Conservation (phyloP, 2,888 invertebrate genomes). For the Congeria kusceri region DNA sequence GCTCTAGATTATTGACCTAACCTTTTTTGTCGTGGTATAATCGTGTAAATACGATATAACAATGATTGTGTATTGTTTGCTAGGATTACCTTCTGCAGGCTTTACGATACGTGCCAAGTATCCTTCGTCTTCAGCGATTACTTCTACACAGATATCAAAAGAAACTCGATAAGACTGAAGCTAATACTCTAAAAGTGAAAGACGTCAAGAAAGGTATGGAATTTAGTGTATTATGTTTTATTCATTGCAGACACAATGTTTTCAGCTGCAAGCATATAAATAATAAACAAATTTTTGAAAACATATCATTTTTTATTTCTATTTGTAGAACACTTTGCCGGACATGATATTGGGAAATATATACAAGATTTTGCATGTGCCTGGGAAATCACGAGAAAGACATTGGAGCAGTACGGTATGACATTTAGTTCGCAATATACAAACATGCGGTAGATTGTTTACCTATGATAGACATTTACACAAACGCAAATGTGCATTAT, state of each 20-base stretch:
- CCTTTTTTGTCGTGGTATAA: too few relatives aligned
- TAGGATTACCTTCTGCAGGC: conserved; percentile 73
- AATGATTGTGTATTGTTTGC: background rate
- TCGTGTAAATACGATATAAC: too few relatives aligned
- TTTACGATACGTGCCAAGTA: conserved; percentile 70
- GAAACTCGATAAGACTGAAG: conserved; percentile 73
- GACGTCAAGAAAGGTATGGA: conserved; percentile 30
- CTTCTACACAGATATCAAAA: conserved; percentile 68
- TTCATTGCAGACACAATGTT: too few relatives aligned
- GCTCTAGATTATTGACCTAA: too few relatives aligned
- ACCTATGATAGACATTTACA: too few relatives aligned
- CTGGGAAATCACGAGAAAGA: background rate
- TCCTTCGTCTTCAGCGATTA: conserved; percentile 67
- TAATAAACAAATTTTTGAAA: too few relatives aligned
- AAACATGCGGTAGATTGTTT: too few relatives aligned
- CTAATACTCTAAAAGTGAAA: conserved; percentile 58
- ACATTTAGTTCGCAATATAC: background rate
- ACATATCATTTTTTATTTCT: background rate
- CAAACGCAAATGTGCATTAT: too few relatives aligned
- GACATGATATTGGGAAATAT: background rate
- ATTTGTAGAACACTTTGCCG: background rate
- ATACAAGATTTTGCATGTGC: background rate
- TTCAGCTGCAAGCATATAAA: too few relatives aligned
- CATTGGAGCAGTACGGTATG: background rate
- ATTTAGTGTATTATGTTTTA: too few relatives aligned